A percentile compares a stretch with the other conserved stretches of the same genome.
Conservation (phyloP, 2,888 invertebrate genomes). For the Onchidella celtica region DNA sequence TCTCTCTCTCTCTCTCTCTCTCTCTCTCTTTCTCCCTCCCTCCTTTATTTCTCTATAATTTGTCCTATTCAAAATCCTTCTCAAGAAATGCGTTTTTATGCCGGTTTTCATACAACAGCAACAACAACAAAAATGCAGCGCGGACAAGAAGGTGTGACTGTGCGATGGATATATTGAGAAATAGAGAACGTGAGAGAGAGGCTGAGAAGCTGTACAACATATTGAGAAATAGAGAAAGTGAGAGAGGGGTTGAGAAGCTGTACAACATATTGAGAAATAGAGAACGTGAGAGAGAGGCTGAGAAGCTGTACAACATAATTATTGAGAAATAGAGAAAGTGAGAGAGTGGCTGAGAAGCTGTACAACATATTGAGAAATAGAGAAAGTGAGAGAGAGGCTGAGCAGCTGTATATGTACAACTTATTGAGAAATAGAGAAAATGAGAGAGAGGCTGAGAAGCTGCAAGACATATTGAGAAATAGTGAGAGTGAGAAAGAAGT, state of each 20-base stretch:
- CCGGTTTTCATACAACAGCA: not conserved
- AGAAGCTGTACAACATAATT: too few relatives aligned
- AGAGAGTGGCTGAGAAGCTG: too few relatives aligned
- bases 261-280: not conserved
- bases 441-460: not conserved
- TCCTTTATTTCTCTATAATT: not conserved
- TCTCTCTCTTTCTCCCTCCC: not conserved
- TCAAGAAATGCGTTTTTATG: not conserved
- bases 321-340: not conserved
- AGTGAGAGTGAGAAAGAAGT: too few relatives aligned
- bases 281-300: not conserved
- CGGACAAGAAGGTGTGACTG: not conserved
- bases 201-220: too few relatives aligned
- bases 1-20: not conserved
- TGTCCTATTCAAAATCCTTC: not conserved
- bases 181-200: slow-evolving; percentile 4
- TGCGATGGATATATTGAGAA: not conserved
- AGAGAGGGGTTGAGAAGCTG: too few relatives aligned
- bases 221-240: not conserved
- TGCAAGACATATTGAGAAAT: too few relatives aligned
- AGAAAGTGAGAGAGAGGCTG: too few relatives aligned
- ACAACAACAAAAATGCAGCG: not conserved
- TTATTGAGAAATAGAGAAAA: not conserved
- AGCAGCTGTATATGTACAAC: not conserved
- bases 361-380: not conserved